A percentile compares a stretch with the other conserved stretches of the same genome.
phyloP scores from a whole-genome alignment of 2,888 invertebrate genomes.

The Philonicus albiceps region DNA sequence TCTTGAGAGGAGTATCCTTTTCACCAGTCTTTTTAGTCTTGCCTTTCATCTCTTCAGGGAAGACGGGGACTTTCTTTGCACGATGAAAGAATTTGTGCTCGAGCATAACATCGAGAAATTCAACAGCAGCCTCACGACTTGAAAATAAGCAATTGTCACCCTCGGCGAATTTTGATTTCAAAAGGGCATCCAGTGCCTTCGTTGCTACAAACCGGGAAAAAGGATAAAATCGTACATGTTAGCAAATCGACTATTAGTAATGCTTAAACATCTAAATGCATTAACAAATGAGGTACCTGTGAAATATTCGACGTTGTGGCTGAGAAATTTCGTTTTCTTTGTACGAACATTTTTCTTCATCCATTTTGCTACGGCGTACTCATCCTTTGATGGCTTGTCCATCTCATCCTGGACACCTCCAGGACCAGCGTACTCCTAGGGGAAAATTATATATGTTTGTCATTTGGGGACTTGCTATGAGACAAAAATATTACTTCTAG shows the following conservation, averaged over 20 bases:
- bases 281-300: constrained; percentile 70
- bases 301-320: constrained; percentile 97
- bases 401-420: constrained; percentile 65
- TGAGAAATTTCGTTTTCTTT: constrained; percentile 95
- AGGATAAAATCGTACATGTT: neutral
- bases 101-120: constrained; percentile 84
- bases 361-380: constrained; percentile 94
- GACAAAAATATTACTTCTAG: neutral
- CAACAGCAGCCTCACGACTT: constrained; percentile 79
- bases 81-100: constrained; percentile 95
- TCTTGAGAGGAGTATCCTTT: constrained; percentile 43
- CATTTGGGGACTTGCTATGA: neutral
- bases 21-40: constrained; percentile 42
- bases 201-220: constrained; percentile 65
- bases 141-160: constrained; percentile 80
- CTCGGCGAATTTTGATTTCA: constrained; percentile 90
- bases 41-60: constrained; percentile 56
- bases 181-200: constrained; percentile 90
- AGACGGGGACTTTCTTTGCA: constrained; percentile 81
- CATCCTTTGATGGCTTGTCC: constrained; percentile 86
- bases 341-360: constrained; percentile 91
- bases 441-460: neutral
- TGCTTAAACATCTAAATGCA: neutral
- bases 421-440: constrained; percentile 62
- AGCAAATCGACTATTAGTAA: neutral